phyloP scores from a whole-genome alignment of 2,113 vertebrate species.

The Miniopterus natalensis region DNA sequence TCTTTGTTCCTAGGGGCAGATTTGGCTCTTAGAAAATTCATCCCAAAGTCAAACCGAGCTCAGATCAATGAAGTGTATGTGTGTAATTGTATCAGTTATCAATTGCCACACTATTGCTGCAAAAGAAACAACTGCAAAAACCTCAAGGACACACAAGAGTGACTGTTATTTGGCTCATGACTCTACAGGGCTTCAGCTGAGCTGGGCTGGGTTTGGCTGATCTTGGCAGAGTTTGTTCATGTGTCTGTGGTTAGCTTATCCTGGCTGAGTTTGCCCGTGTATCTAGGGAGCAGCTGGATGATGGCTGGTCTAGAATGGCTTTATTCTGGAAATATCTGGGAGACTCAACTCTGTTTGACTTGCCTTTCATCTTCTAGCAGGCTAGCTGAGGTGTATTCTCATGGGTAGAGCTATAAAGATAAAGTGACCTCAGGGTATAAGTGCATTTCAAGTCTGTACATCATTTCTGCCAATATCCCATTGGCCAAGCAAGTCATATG shows the following conservation, averaged over 20 bases:
- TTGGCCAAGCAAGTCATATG: not conserved
- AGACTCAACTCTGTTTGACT: not conserved
- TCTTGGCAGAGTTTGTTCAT: not conserved
- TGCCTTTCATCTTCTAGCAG: not conserved
- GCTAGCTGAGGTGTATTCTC: not conserved
- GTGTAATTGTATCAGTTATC: not conserved
- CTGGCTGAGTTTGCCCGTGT: not conserved
- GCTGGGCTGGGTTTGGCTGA: not conserved
- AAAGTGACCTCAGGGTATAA: not conserved
- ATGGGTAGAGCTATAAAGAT: not conserved
- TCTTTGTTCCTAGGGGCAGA: not conserved
- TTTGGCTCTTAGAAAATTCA: slow-evolving; percentile 35
- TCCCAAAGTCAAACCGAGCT: not conserved
- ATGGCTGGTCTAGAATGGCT: not conserved
- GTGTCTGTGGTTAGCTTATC: not conserved
- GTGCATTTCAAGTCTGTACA: not conserved
- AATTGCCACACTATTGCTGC: not conserved
- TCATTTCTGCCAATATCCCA: not conserved
- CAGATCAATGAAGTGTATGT: not conserved
- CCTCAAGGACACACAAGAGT: not conserved
- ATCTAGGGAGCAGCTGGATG: not conserved
- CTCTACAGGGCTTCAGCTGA: not conserved
- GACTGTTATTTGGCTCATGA: not conserved
- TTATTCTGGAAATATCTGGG: not conserved
- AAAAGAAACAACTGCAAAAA: slow-evolving; percentile 3